Evolutionary conservation across 2,888 invertebrate species (phyloP).

Genomic region (Vannuccia rotundouncinata): DNA sequence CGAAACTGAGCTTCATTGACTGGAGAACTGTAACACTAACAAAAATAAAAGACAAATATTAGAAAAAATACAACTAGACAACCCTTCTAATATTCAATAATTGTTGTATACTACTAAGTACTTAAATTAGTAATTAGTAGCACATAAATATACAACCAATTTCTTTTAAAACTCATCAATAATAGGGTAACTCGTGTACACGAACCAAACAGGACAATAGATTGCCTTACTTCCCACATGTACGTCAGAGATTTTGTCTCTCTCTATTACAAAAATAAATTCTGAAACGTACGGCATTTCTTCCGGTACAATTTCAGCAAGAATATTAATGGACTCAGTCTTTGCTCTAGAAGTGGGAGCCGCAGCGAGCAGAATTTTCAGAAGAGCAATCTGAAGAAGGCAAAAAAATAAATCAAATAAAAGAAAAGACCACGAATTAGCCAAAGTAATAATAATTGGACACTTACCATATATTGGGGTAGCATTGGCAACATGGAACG

Average conservation of each 20-base stretch:
- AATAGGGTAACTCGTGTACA: too few relatives aligned
- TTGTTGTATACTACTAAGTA: neutral
- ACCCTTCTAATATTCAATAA: too few relatives aligned
- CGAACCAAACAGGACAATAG: too few relatives aligned
- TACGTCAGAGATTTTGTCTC: too few relatives aligned
- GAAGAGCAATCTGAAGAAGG: conserved; percentile 70
- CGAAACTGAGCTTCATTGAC: conserved; percentile 87
- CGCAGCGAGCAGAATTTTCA: conserved; percentile 91
- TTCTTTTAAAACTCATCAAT: too few relatives aligned
- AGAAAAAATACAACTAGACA: too few relatives aligned
- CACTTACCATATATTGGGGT: conserved; percentile 77
- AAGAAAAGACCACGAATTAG: conserved; percentile 1
- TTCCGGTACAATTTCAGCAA: conserved; percentile 92
- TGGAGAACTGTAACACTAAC: conserved; percentile 77
- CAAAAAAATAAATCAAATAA: too few relatives aligned
- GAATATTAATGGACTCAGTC: conserved; percentile 92
- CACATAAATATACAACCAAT: too few relatives aligned
- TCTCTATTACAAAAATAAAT: too few relatives aligned
- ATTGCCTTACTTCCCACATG: too few relatives aligned
- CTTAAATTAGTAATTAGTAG: neutral
- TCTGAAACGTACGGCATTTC: conserved; percentile 91
- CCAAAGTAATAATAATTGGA: conserved; percentile 25
- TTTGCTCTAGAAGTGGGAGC: conserved; percentile 95
- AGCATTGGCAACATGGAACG: conserved; percentile 88
- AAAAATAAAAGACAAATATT: neutral